Conservation (phyloP, 2,113 vertebrate genomes). For the Hippolais icterina region DNA sequence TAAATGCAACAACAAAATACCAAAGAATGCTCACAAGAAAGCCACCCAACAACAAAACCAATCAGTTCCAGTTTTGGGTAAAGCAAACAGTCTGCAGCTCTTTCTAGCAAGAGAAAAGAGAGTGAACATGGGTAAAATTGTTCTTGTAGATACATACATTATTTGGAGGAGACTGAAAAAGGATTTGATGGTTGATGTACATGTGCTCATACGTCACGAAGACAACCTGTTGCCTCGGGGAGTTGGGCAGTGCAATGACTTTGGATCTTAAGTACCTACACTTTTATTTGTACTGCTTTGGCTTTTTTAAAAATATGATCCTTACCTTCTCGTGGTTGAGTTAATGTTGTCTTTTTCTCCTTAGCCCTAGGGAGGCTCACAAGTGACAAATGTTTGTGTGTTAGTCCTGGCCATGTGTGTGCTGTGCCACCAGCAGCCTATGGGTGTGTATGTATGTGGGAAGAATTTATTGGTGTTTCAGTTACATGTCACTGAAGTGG, state of each 20-base stretch:
- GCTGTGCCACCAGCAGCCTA: not conserved
- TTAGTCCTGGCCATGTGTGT: not conserved
- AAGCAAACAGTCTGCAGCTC: not conserved
- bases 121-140: not conserved
- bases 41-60: not conserved
- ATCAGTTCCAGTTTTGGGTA: not conserved
- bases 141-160: not conserved
- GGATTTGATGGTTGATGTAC: not conserved
- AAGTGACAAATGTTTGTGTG: not conserved
- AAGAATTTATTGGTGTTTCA: not conserved
- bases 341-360: not conserved
- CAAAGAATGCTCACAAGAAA: not conserved
- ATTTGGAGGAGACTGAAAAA: not conserved
- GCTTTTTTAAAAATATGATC: not conserved
- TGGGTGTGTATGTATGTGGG: not conserved
- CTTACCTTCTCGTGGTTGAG: not conserved
- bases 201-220: accelerated
- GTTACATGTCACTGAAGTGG: not conserved
- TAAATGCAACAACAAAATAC: not conserved
- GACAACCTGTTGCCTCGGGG: accelerated
- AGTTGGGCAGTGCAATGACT: not conserved
- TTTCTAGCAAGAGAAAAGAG: not conserved
- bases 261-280: not conserved
- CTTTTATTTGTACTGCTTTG: not conserved
- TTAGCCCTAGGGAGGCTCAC: not conserved